Percentiles rank a stretch among this genome's conserved stretches.
These are phyloP conservation scores for Alexandromys fortis DNA, from an alignment of 2,113 vertebrate species.

Conservation along the genomic window DNA sequence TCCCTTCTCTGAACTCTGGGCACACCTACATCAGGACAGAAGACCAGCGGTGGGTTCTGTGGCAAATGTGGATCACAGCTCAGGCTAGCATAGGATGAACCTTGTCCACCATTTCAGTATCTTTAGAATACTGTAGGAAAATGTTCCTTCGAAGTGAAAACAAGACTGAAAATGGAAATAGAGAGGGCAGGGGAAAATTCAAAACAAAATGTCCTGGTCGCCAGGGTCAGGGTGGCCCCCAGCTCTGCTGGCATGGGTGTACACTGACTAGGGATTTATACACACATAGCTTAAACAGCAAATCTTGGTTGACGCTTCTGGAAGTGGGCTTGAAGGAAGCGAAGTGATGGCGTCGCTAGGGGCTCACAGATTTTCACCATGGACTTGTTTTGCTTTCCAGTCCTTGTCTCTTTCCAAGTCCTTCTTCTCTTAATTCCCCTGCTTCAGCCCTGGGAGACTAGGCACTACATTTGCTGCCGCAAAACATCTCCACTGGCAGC, in stretches of 20 bases:
- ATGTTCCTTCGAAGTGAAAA: not conserved
- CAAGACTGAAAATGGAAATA: not conserved
- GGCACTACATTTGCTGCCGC: not conserved
- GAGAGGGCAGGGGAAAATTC: not conserved
- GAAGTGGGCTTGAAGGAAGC: not conserved
- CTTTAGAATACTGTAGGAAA: not conserved
- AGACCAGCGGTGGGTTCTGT: accelerated
- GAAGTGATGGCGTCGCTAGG: no score
- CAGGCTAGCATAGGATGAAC: accelerated
- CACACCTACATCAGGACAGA: accelerated
- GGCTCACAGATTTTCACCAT: not conserved
- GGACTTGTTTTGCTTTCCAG: not conserved
- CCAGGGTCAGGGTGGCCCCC: accelerated
- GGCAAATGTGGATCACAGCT: accelerated
- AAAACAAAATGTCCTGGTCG: not conserved
- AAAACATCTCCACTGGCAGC: no score
- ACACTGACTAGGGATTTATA: accelerated
- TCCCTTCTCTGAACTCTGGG: not conserved
- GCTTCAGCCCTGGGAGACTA: not conserved
- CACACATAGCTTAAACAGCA: no score
- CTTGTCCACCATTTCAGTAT: not conserved
- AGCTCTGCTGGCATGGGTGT: accelerated
- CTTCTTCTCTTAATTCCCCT: accelerated
- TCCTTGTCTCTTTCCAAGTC: not conserved
- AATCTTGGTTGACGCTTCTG: not conserved